Evolutionary conservation across 2,797 vertebrate species (phyloP).

Genomic region (Melanotaenia maccullochi): DNA sequence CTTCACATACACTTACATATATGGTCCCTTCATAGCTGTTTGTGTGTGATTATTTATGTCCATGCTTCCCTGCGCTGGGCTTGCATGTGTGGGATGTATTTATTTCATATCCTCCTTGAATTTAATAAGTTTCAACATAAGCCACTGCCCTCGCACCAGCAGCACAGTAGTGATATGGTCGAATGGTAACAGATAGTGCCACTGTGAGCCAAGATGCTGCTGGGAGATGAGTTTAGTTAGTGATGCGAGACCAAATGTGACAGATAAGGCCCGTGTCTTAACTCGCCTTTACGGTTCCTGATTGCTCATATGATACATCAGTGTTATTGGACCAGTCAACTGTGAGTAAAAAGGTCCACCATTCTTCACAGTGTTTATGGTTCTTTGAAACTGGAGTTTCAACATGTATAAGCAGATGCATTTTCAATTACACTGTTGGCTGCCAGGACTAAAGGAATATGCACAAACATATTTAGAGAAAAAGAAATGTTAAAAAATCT

Average conservation of each 20-base stretch:
- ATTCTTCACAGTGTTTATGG: background rate
- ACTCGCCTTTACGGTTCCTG: conserved; percentile 10
- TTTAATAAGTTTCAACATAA: conserved; percentile 53
- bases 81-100: conserved; percentile 38
- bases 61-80: conserved; percentile 13
- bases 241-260: conserved; percentile 34
- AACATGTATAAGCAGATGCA: background rate
- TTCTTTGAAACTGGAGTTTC: conserved; percentile 5
- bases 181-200: conserved; percentile 36
- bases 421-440: background rate
- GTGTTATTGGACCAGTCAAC: background rate
- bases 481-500: background rate
- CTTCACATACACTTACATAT: conserved; percentile 40
- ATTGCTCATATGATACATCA: conserved; percentile 20
- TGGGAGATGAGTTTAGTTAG: conserved; percentile 51
- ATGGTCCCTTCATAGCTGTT: conserved; percentile 14
- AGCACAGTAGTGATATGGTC: conserved; percentile 30
- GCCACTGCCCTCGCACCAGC: conserved; percentile 40
- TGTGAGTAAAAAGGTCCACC: background rate
- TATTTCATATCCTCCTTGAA: conserved; percentile 45
- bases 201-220: conserved; percentile 30
- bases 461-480: background rate
- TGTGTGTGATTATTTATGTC: conserved; percentile 32
- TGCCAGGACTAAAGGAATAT: conserved; percentile 3
- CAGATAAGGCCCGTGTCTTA: conserved; percentile 19